Evolutionary conservation across 2,113 vertebrate species (phyloP).

Genomic region (Aegypius monachus): DNA sequence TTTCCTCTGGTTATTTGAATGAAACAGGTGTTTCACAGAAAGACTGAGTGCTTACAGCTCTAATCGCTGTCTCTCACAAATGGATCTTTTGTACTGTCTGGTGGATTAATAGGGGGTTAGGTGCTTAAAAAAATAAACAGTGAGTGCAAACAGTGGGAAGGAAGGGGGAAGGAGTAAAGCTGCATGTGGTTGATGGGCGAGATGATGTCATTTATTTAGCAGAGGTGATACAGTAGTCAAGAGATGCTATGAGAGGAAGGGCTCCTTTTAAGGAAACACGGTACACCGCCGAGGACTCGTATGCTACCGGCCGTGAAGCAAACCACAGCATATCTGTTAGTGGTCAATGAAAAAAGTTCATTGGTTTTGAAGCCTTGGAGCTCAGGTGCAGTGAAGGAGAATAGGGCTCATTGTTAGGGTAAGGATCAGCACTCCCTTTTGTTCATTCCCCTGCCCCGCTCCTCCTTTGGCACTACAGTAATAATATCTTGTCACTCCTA

Average conservation of each 20-base stretch:
- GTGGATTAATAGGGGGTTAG: constrained; percentile 21
- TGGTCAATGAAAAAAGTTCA: constrained; percentile 48
- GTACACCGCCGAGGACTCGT: neutral
- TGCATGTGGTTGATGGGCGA: constrained; percentile 8
- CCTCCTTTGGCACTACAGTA: constrained; percentile 65
- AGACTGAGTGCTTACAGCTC: constrained; percentile 30
- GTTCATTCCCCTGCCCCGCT: constrained; percentile 28
- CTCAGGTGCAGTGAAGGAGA: constrained; percentile 73
- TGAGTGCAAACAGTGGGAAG: constrained; percentile 25
- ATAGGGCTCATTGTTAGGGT: constrained; percentile 76
- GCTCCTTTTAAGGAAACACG: constrained; percentile 20
- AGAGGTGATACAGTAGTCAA: constrained; percentile 37
- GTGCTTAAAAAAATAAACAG: constrained; percentile 51
- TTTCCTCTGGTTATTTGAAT: constrained; percentile 31
- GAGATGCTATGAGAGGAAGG: constrained; percentile 21
- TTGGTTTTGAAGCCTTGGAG: constrained; percentile 46
- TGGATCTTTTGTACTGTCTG: constrained; percentile 60
- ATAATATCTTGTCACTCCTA: constrained; percentile 76
- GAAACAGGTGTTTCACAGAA: constrained; percentile 62
- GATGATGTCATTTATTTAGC: constrained; percentile 62
- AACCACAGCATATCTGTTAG: constrained; percentile 49
- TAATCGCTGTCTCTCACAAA: constrained; percentile 67
- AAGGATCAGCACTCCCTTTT: constrained; percentile 64
- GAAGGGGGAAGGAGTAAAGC: neutral
- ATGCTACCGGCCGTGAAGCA: constrained; percentile 7